phyloP scores from a whole-genome alignment of 2,888 invertebrate genomes.

The Cotesia congregata region DNA sequence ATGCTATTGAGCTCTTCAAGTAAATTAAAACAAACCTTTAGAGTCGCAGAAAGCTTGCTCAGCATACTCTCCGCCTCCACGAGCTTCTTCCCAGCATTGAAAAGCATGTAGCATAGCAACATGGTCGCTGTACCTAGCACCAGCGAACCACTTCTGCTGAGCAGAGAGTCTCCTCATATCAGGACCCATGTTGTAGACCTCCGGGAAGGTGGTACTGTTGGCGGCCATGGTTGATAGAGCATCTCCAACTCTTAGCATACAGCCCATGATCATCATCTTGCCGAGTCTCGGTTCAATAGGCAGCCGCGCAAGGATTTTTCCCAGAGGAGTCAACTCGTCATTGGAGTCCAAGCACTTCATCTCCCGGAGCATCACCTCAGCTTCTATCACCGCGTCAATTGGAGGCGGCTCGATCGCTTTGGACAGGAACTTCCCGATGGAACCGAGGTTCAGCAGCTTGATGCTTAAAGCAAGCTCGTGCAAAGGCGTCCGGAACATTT shows the following conservation, averaged over 20 bases:
- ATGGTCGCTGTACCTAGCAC: slow-evolving; percentile 92
- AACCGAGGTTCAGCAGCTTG: slow-evolving; percentile 89
- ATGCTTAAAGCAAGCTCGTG: slow-evolving; percentile 95
- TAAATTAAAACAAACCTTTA: slow-evolving; percentile 77
- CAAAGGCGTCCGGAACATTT: slow-evolving; percentile 97
- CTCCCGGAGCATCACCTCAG: slow-evolving; percentile 86
- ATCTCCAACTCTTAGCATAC: slow-evolving; percentile 91
- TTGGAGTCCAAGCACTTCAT: slow-evolving; percentile 91
- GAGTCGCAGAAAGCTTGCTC: slow-evolving; percentile 91
- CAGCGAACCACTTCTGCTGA: slow-evolving; percentile 89
- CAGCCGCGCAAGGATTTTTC: slow-evolving; percentile 91
- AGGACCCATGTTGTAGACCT: slow-evolving; percentile 89
- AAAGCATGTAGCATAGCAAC: slow-evolving; percentile 95
- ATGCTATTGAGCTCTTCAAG: too few species aligned
- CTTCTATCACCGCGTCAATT: slow-evolving; percentile 97
- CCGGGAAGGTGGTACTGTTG: slow-evolving; percentile 94
- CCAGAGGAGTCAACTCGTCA: slow-evolving; percentile 93
- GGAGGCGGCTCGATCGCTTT: slow-evolving; percentile 98
- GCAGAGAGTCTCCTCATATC: slow-evolving; percentile 82
- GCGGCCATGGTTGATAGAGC: slow-evolving; percentile 95
- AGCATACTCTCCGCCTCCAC: slow-evolving; percentile 79
- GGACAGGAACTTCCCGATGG: slow-evolving; percentile 94
- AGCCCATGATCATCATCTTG: slow-evolving; percentile 97
- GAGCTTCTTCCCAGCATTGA: slow-evolving; percentile 84
- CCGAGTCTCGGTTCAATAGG: slow-evolving; percentile 97